Base-by-base conservation (phyloP, 2,113 vertebrate species). In the Etheostoma cragini region DNA sequence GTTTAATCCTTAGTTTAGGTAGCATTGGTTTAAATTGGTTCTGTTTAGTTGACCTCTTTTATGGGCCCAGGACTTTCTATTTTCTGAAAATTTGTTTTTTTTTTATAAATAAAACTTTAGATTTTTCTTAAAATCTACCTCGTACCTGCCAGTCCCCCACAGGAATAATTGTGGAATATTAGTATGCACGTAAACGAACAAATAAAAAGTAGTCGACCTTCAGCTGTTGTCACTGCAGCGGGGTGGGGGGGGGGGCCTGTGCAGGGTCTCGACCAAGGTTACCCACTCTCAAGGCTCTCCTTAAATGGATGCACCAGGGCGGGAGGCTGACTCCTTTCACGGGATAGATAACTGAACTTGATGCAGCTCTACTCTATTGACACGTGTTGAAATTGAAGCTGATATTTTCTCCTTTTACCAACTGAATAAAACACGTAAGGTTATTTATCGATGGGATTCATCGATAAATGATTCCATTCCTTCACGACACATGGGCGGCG, bases 201-300 rank as follows among this genome's bases (percentile, higher is more conserved):
- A 83, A 70, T 81, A 78, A 88, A 89, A 74, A 73, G 81, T 79
- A 82, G 77, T 30, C 72, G 88, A 83, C 89, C 88, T 85, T 91
- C 83, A 80, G 85, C 87, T 81, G 78, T 76, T 62, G 4, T 58
- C 65, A 45, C 19, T 56, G 76, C n/a, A n/a, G n/a, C n/a, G n/a
- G n/a, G 45, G 26, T 64, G 30, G 30, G 30, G 30, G 53, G 26
- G n/a, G 24, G 35, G 53, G 76, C 65, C 63, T 61, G 64, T 17
- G 38, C 22, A 13, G 2, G 45, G 72, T 58, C 30, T 73, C 71
- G 47, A 62, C 64, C 75, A 72, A 87, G 82, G 83, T 88, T 69
- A 87, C 76, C 64, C 21, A 22, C 75, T 67, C 65, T 78, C 47
- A 86, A 84, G 79, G 81, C 80, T 19, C 6, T 45, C 17, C 50